Conservation (phyloP, 1,140 invertebrate species). For the Oreohelix idahoensis region DNA sequence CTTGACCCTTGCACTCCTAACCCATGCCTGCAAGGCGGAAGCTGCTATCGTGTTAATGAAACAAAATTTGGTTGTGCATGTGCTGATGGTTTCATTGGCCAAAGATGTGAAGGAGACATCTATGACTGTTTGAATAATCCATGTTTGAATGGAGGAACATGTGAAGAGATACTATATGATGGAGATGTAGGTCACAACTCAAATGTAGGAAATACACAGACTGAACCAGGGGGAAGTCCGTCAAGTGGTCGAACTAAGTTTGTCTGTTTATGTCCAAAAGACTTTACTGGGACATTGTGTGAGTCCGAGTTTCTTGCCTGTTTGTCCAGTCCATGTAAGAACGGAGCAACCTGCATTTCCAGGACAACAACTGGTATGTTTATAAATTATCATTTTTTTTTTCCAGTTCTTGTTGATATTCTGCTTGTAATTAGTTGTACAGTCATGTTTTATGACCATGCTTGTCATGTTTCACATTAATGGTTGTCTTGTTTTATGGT, state of each 20-base stretch:
- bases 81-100: constrained; percentile 36
- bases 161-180: constrained; percentile 47
- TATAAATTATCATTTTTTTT: no score
- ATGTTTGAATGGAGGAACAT: constrained; percentile 61
- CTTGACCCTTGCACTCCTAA: constrained; percentile 54
- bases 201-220: not conserved
- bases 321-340: constrained; percentile 4
- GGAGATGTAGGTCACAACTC: not conserved
- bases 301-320: not conserved
- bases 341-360: constrained; percentile 7
- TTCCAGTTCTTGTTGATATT: no score
- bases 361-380: not conserved
- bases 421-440: no score
- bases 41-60: constrained; percentile 44
- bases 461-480: no score
- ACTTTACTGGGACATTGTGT: constrained; percentile 30
- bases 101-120: constrained; percentile 43
- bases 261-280: not conserved
- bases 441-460: no score
- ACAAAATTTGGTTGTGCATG: constrained; percentile 36
- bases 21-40: constrained; percentile 57
- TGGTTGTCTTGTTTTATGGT: no score
- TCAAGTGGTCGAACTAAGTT: not conserved
- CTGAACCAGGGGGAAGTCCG: not conserved
- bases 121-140: constrained; percentile 63